These are phyloP conservation scores for Pseudochirops corinnae DNA, from an alignment of 2,797 vertebrate genomes.

Conservation along the genomic window DNA sequence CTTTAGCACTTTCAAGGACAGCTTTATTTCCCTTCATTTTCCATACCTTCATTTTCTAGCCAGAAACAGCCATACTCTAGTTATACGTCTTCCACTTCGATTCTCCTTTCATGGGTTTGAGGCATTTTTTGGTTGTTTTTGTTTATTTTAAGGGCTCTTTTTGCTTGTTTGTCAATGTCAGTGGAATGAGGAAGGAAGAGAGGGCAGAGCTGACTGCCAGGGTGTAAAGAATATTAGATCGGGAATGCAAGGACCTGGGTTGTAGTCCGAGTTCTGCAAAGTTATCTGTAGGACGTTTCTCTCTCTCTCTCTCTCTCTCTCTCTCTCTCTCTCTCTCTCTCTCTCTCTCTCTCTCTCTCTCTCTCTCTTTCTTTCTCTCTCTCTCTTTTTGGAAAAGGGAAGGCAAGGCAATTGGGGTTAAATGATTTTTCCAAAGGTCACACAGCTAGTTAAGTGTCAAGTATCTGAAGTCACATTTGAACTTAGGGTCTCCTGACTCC, in stretches of 20 bases:
- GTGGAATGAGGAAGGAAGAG: neutral
- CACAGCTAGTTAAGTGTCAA: too few relatives aligned
- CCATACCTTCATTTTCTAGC: neutral
- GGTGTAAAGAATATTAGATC: neutral
- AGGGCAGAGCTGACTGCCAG: neutral
- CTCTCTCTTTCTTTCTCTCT: neutral
- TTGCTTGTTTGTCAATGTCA: conserved; percentile 27
- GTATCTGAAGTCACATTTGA: too few relatives aligned
- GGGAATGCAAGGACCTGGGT: neutral
- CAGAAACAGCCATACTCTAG: neutral
- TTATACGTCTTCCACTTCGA: conserved; percentile 33
- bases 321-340: too few relatives aligned
- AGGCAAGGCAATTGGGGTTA: too few relatives aligned
- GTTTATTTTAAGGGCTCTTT: conserved; percentile 7
- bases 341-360: too few relatives aligned
- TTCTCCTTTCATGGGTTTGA: neutral
- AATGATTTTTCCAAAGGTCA: too few relatives aligned
- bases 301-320: too few relatives aligned
- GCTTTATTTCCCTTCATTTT: conserved; percentile 18
- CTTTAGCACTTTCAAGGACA: neutral
- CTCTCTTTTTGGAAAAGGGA: too few relatives aligned
- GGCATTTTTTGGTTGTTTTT: neutral
- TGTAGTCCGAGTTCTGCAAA: neutral
- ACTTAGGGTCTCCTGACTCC: too few relatives aligned
- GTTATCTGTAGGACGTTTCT: neutral